Conservation (phyloP, 2,113 vertebrate genomes). For the Prunella fulvescens region DNA sequence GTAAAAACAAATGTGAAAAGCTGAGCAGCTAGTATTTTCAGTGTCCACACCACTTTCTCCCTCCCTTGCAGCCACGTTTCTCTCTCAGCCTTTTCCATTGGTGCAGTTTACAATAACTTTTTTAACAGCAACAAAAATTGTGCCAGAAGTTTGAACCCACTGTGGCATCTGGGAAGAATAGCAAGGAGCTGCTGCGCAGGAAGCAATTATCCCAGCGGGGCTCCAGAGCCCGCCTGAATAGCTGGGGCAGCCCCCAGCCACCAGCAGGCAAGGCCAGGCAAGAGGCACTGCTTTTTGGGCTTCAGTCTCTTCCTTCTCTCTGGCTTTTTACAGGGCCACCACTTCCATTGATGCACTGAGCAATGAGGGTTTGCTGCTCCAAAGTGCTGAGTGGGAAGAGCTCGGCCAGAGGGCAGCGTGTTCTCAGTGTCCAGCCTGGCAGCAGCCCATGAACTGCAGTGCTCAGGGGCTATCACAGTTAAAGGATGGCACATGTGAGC, state of each 20-base stretch:
- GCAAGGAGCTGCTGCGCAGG: background rate
- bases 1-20: background rate
- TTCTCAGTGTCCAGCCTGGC: background rate
- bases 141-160: background rate
- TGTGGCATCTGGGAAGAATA: background rate
- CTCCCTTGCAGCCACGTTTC: fast-evolving
- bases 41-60: background rate
- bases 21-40: background rate
- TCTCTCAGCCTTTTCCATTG: background rate
- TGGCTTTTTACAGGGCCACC: background rate
- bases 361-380: background rate
- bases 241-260: background rate
- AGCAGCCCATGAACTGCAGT: background rate
- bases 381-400: background rate
- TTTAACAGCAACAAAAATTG: background rate
- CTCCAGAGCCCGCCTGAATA: background rate
- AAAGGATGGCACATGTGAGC: fast-evolving
- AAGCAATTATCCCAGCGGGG: constrained; percentile 24
- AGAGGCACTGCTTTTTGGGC: background rate
- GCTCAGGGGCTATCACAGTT: fast-evolving
- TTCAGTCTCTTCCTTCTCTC: background rate
- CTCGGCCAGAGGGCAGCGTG: fast-evolving
- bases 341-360: background rate
- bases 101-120: background rate
- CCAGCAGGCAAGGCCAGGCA: background rate